Conservation (phyloP, 2,113 vertebrate species). For the Eublepharis macularius region DNA sequence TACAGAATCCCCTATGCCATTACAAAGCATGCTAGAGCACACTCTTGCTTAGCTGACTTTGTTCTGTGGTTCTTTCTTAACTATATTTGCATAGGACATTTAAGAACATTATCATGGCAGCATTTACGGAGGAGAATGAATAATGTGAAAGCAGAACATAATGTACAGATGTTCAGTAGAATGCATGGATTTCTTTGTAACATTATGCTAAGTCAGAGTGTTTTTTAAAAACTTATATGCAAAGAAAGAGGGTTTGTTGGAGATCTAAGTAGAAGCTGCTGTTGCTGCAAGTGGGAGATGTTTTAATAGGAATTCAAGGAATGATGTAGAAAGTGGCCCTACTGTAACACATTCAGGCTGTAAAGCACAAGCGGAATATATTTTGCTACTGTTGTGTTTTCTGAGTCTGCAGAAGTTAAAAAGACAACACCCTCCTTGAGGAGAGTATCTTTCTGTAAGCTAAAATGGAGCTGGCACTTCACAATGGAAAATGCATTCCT, state of each 20-base stretch:
- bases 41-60: not conserved
- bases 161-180: slow-evolving; percentile 28
- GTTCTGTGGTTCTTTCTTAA: not conserved
- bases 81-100: not conserved
- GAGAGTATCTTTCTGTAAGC: slow-evolving; percentile 11
- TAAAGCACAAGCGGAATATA: slow-evolving; percentile 65
- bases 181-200: slow-evolving; percentile 16
- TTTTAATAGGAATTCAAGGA: slow-evolving; percentile 79
- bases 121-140: slow-evolving; percentile 13
- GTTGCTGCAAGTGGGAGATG: slow-evolving; percentile 71
- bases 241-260: slow-evolving; percentile 74
- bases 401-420: slow-evolving; percentile 2
- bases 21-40: not conserved
- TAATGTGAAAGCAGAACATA: slow-evolving; percentile 7
- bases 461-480: slow-evolving; percentile 34
- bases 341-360: slow-evolving; percentile 70
- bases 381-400: slow-evolving; percentile 55
- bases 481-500: slow-evolving; percentile 15
- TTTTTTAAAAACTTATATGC: slow-evolving; percentile 47
- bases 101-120: not conserved
- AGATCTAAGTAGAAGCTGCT: slow-evolving; percentile 67
- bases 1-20: too few species aligned
- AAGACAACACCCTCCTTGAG: slow-evolving; percentile 5
- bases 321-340: slow-evolving; percentile 76
- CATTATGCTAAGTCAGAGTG: slow-evolving; percentile 32